Evolutionary conservation across 2,113 vertebrate genomes (phyloP).

Genomic region (Lepisosteus oculatus): DNA sequence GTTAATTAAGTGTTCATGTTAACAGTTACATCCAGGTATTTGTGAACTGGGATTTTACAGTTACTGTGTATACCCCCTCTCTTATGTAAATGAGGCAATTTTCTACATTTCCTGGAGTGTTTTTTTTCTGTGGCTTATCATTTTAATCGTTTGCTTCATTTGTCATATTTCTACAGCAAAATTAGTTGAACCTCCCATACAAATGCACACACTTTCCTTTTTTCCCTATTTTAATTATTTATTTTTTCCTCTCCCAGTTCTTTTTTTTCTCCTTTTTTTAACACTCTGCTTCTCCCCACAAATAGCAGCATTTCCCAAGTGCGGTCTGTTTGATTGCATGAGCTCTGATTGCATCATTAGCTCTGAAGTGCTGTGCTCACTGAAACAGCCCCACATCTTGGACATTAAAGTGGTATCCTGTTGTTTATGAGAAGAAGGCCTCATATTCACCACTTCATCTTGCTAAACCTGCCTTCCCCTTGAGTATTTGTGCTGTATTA

Average conservation of each 20-base stretch:
- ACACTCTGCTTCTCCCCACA: conserved; percentile 64
- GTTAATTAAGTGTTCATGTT: conserved; percentile 2
- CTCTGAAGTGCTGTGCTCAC: conserved; percentile 84
- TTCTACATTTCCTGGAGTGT: neutral
- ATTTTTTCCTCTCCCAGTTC: neutral
- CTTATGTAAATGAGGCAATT: conserved; percentile 3
- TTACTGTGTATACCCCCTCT: neutral
- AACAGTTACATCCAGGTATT: neutral
- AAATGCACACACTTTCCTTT: conserved; percentile 38
- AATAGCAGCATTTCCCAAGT: conserved; percentile 72
- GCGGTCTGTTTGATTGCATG: conserved; percentile 83
- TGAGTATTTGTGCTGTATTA: conserved; percentile 73
- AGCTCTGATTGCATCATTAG: conserved; percentile 86
- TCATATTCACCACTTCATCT: conserved; percentile 76
- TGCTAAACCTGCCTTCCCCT: conserved; percentile 73
- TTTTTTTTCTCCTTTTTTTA: conserved; percentile 36
- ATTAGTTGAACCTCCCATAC: neutral
- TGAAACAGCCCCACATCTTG: conserved; percentile 81
- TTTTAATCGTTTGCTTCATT: conserved; percentile 3
- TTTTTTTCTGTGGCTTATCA: neutral
- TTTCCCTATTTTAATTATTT: neutral
- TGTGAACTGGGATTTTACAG: neutral
- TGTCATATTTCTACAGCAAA: conserved; percentile 2
- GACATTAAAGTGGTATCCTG: conserved; percentile 85
- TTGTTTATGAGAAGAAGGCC: conserved; percentile 81